These are phyloP conservation scores for Hydrophis major DNA, from an alignment of 2,797 vertebrate genomes.

Conservation along the genomic window DNA sequence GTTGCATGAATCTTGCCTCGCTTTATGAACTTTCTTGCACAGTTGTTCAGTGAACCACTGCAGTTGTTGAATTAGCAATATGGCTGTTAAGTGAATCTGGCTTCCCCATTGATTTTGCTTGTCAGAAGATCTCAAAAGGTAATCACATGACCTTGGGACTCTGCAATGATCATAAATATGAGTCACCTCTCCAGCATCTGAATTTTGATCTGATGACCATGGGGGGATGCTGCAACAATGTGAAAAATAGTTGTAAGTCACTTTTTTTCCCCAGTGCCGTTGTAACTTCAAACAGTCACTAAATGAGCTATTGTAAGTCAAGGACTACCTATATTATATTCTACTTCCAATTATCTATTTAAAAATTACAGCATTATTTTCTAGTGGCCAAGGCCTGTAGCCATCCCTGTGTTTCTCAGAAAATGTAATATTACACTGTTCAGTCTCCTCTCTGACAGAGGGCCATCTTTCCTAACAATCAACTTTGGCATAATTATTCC, in stretches of 20 bases:
- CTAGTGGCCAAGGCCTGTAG: background rate
- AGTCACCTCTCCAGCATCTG: background rate
- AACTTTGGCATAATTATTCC: background rate
- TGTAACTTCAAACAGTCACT: background rate
- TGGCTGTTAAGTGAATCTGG: background rate
- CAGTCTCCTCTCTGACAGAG: background rate
- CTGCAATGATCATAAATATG: background rate
- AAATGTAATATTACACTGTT: background rate
- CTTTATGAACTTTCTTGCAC: background rate
- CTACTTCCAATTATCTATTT: background rate
- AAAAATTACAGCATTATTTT: background rate
- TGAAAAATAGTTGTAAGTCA: background rate
- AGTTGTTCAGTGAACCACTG: background rate
- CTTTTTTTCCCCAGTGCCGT: background rate
- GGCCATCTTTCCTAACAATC: constrained; percentile 8
- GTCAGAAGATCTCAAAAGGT: background rate
- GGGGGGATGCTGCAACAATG: background rate
- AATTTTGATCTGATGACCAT: background rate
- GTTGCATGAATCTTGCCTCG: background rate
- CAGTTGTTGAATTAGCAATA: background rate
- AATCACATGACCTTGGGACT: background rate
- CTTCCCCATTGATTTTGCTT: background rate
- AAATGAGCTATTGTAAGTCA: background rate
- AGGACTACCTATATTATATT: background rate
- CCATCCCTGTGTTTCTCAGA: background rate